Base-by-base conservation (phyloP, 2,888 invertebrate genomes). In the Acleris holmiana region DNA sequence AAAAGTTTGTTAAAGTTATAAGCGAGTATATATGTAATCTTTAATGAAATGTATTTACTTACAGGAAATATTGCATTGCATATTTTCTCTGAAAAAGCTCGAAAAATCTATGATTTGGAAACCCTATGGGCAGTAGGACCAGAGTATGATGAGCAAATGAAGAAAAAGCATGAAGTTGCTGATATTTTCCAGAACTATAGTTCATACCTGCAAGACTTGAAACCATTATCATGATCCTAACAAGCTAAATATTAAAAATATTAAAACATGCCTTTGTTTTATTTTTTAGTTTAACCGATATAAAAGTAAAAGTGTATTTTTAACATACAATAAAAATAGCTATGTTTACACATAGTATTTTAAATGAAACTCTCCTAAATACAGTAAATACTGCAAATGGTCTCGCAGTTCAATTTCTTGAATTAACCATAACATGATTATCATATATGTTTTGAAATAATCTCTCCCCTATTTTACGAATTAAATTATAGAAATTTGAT, bases 11-110 rank as follows among this genome's bases (percentile, higher is more conserved):
- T 10, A 18, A 17, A 25, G 17, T 15, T 18, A 19, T 5, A 2
- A 46, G 40, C 67, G 47, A 55, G 35, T 25, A 50, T 40, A 65
- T 49, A 10, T 23, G 35, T 29, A 15, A 53, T 13, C 21, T 44
- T 5, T 23, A n/a, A 8, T 35, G 40, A 29, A 10, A 25, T 15
- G 55, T 69, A 71, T 76, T 75, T 70, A 71, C 93, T 93, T 41
- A 17, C 86, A 98, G 98, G 98, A 68, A 99, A 98, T 81, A 98
- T 99, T 75, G 97, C 97, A 4, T 86, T 99, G 40, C 99, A 99
- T 78, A 94, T 99, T 71, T 97, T 99, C 85, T 95, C 96, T 35
- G 92, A 93, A 13, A 93, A 94, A 71, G 93, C 94, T 1, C 93
- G 99, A 72, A 85, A 93, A 69, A 79, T 91, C 6, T 98, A 98